Evolutionary conservation across 2,797 vertebrate species (phyloP).

Genomic region (Gallirallus australis): DNA sequence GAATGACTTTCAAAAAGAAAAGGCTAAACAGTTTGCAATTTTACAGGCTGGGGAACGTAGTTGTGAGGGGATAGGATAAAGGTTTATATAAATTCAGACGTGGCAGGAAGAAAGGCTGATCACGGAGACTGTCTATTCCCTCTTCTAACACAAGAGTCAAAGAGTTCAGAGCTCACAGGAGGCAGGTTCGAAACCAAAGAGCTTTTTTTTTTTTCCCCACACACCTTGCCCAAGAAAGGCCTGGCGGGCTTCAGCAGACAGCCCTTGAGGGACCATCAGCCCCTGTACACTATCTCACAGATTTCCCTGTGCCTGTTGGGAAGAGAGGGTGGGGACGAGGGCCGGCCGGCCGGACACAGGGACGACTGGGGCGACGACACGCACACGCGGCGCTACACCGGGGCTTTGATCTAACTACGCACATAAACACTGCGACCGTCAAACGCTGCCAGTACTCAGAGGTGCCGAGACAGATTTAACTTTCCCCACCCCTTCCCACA

Average conservation of each 20-base stretch:
- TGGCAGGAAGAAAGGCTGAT: not conserved
- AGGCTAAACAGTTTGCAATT: not conserved
- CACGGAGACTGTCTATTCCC: fast-evolving
- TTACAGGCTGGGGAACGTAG: not conserved
- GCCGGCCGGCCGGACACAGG: no score
- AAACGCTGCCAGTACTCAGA: not conserved
- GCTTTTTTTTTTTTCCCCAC: fast-evolving
- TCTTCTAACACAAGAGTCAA: not conserved
- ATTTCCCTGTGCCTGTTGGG: not conserved
- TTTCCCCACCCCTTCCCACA: not conserved
- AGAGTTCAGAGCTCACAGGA: not conserved
- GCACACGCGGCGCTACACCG: fast-evolving
- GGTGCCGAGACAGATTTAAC: no score
- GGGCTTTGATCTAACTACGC: not conserved
- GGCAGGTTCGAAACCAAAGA: not conserved
- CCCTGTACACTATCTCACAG: fast-evolving
- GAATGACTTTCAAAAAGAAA: not conserved
- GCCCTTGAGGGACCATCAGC: fast-evolving
- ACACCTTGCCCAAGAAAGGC: not conserved
- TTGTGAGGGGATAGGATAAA: fast-evolving
- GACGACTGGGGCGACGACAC: no score
- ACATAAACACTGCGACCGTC: fast-evolving
- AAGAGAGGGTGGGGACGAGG: no score
- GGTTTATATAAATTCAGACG: fast-evolving
- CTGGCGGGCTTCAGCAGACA: not conserved